Evolutionary conservation across 1,140 invertebrate genomes (phyloP).

Genomic region (Drosophila parabipectinata): DNA sequence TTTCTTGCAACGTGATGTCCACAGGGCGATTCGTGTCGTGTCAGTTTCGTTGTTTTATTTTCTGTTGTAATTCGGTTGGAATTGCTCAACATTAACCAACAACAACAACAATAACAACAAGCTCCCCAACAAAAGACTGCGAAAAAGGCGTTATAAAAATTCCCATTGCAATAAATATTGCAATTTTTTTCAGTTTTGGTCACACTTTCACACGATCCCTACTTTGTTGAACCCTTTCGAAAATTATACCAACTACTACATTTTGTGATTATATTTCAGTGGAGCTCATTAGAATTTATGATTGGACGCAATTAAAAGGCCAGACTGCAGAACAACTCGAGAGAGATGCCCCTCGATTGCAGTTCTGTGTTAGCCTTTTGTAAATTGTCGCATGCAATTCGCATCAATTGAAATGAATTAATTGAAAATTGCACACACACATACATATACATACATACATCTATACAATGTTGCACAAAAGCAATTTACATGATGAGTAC

Average conservation of each 20-base stretch:
- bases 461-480: slow-evolving; percentile 8
- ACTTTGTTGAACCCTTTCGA: too few species aligned
- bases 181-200: slow-evolving; percentile 39
- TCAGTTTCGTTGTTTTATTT: slow-evolving; percentile 51
- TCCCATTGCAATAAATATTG: slow-evolving; percentile 58
- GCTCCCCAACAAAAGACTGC: slow-evolving; percentile 16
- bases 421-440: slow-evolving; percentile 65
- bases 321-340: slow-evolving; percentile 28
- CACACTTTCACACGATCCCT: slow-evolving; percentile 71
- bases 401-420: slow-evolving; percentile 76
- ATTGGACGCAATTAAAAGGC: slow-evolving; percentile 72
- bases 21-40: slow-evolving; percentile 76
- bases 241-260: too few species aligned
- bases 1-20: slow-evolving; percentile 71
- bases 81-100: slow-evolving; percentile 36
- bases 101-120: slow-evolving; percentile 1
- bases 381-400: slow-evolving; percentile 64
- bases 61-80: slow-evolving; percentile 48
- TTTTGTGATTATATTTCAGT: background rate
- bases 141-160: slow-evolving; percentile 70
- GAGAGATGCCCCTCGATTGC: slow-evolving; percentile 25
- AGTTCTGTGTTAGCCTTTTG: slow-evolving; percentile 18
- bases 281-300: slow-evolving; percentile 70
- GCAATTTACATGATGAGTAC: slow-evolving; percentile 67
- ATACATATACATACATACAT: slow-evolving; percentile 1